Base-by-base conservation (phyloP, 2,888 invertebrate genomes). In the Dyspetes luteomarginatus region DNA sequence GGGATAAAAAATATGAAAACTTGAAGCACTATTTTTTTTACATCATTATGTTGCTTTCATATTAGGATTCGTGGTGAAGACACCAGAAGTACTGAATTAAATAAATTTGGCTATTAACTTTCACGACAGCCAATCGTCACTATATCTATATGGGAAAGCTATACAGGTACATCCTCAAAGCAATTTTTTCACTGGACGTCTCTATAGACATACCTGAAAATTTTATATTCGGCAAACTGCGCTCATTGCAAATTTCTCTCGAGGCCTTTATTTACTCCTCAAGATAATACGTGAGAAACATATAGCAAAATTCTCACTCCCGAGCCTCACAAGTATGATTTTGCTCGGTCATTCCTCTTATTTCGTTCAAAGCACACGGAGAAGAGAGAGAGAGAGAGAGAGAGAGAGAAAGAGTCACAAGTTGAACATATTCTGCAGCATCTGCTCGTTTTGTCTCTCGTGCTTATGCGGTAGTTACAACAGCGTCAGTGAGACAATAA, bases 261-360 rank as follows among this genome's bases (percentile, higher is more conserved):
- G n/a, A n/a, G n/a, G n/a, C n/a, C n/a, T n/a, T n/a, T n/a, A n/a
- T n/a, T n/a, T n/a, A n/a, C n/a, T n/a, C n/a, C n/a, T n/a, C n/a
- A 64, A 55, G 56, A 73, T 78, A 81, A 74, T 81, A 78, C 69
- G 74, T 77, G 78, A 78, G 78, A 74, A 81, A 81, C 81, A 62
- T 76, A 80, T 76, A 67, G 69, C 52, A 56, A 55, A 56, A 80
- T 67, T 72, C 76, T 76, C 72, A 62, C 76, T 76, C 19, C 67
- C 72, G 52, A 45, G 67, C 71, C 30, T 75, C 71, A 43, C 76
- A 67, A 41, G 65, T 76, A 80, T 75, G 62, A 72, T 60, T 55
- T 36, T 76, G 80, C 80, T 76, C 62, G 67, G 80, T 72, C 80
- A 76, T 76, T 80, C 76, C 80, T 67, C 72, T 72, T 71, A 80